Percentiles rank a stretch among this genome's conserved stretches.
Conservation (phyloP, 2,113 vertebrate genomes). For the Chaetops frenatus region DNA sequence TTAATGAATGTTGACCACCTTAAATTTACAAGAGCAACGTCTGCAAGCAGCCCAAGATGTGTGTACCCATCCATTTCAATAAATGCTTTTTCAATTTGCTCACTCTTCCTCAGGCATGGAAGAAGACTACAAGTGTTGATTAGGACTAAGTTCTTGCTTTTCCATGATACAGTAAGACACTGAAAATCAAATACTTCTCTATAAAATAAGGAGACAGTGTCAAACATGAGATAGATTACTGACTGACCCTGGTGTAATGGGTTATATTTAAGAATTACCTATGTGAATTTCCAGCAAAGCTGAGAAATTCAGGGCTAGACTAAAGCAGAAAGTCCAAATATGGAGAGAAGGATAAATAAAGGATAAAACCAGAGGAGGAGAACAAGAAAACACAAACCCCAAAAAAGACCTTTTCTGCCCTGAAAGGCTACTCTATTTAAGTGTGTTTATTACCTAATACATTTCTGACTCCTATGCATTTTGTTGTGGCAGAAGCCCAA, state of each 20-base stretch:
- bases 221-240: not conserved
- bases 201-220: not conserved
- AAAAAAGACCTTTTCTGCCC: accelerated
- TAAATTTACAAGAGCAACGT: not conserved
- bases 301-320: not conserved
- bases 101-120: not conserved
- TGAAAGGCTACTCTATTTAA: too few species aligned
- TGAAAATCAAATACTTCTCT: not conserved
- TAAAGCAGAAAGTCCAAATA: not conserved
- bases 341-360: not conserved
- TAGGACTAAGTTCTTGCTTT: not conserved
- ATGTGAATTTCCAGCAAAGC: not conserved
- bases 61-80: not conserved
- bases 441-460: not conserved
- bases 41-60: not conserved
- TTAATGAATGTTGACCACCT: not conserved
- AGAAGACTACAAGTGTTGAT: not conserved
- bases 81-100: not conserved
- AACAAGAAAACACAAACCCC: not conserved
- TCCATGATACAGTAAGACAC: not conserved
- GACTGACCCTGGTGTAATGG: not conserved
- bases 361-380: not conserved
- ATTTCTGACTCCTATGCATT: not conserved
- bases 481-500: not conserved
- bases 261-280: not conserved